Percentiles rank a stretch among this genome's conserved stretches.
Conservation (phyloP, 1,140 invertebrate species). For the Spodoptera frugiperda region DNA sequence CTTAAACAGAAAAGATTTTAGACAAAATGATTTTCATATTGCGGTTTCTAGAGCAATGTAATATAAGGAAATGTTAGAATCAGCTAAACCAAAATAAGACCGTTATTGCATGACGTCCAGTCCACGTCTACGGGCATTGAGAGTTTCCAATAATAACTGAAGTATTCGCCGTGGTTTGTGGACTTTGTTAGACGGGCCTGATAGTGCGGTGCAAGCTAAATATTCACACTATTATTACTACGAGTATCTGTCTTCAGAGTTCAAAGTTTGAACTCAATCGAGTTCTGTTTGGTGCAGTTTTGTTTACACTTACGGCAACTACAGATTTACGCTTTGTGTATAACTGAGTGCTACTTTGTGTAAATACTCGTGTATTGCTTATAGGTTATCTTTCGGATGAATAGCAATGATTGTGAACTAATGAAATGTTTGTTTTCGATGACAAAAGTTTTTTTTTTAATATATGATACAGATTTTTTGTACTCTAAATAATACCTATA, state of each 20-base stretch:
- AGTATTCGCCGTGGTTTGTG: slow-evolving; percentile 54
- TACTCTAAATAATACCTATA: too few species aligned
- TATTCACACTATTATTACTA: slow-evolving; percentile 18
- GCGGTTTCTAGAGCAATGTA: slow-evolving; percentile 4
- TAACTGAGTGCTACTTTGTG: neutral
- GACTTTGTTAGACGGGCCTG: slow-evolving; percentile 33
- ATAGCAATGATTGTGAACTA: neutral
- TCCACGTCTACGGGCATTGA: slow-evolving; percentile 47
- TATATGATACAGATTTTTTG: too few species aligned
- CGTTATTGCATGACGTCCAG: slow-evolving; percentile 51
- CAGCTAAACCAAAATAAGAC: slow-evolving; percentile 49
- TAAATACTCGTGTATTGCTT: neutral
- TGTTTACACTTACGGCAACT: slow-evolving; percentile 6
- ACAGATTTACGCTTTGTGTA: neutral
- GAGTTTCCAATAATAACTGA: slow-evolving; percentile 63
- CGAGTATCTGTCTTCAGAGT: slow-evolving; percentile 24
- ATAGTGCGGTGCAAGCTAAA: slow-evolving; percentile 28
- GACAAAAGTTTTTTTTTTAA: too few species aligned
- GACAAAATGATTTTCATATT: slow-evolving; percentile 16
- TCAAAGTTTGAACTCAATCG: slow-evolving; percentile 20
- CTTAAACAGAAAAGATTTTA: neutral
- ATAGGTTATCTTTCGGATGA: neutral
- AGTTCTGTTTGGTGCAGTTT: neutral
- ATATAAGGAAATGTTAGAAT: slow-evolving; percentile 44
- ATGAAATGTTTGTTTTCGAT: too few species aligned